phyloP scores from a whole-genome alignment of 2,797 vertebrate species.

The Falco berigora region DNA sequence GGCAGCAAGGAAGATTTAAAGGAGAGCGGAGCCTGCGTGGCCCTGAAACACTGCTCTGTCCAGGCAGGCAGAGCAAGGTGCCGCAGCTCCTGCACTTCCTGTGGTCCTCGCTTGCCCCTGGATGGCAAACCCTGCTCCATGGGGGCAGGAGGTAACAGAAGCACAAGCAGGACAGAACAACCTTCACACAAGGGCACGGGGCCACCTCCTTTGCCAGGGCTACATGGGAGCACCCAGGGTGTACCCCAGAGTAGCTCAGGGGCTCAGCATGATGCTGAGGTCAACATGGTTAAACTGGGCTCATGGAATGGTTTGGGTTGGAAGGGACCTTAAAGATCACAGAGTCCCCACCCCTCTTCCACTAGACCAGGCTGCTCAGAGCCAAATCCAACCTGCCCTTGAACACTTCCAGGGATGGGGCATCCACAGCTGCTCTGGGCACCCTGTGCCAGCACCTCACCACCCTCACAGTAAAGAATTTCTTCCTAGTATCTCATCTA shows the following conservation, averaged over 20 bases:
- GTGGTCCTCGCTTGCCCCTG: neutral
- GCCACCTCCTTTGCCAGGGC: neutral
- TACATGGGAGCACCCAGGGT: accelerated
- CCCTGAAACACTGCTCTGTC: neutral
- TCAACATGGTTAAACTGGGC: neutral
- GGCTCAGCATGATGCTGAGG: neutral
- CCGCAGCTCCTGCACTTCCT: neutral
- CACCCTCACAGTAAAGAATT: too few species aligned
- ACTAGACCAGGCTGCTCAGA: too few species aligned
- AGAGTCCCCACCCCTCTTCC: too few species aligned
- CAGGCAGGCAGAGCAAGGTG: neutral
- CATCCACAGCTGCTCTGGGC: too few species aligned
- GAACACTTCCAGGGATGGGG: too few species aligned
- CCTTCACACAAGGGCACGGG: neutral
- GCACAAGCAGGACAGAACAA: neutral
- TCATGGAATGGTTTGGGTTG: neutral
- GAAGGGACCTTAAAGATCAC: too few species aligned
- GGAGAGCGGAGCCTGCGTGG: accelerated
- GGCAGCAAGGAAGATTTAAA: neutral
- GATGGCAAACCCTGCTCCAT: neutral
- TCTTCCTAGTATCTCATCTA: too few species aligned
- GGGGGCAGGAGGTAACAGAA: accelerated
- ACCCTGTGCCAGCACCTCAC: too few species aligned
- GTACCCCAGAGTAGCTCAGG: neutral
- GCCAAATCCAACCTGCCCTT: too few species aligned